Percentiles rank a stretch among this genome's conserved stretches.
phyloP scores from a whole-genome alignment of 2,113 vertebrate species.

The Trematocara macrostoma region DNA sequence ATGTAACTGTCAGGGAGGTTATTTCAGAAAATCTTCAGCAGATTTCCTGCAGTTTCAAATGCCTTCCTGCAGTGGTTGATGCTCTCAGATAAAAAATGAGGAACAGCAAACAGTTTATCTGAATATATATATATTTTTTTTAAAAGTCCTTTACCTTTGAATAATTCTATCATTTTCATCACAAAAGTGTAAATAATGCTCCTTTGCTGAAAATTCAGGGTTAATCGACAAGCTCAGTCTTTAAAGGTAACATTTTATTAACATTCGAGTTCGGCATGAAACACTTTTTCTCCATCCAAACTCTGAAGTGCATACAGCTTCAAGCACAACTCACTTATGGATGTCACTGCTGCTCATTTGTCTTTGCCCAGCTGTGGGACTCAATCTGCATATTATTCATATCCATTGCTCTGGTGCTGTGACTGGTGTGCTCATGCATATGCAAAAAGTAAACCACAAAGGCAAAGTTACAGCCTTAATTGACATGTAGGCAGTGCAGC shows the following conservation, averaged over 20 bases:
- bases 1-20: not conserved
- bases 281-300: not conserved
- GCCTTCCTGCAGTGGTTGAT: not conserved
- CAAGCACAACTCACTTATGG: not conserved
- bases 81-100: not conserved
- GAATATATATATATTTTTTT: accelerated
- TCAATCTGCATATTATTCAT: constrained; percentile 29
- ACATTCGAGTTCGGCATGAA: not conserved
- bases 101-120: not conserved
- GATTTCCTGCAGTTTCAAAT: not conserved
- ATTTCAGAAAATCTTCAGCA: not conserved
- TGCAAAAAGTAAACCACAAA: constrained; percentile 2
- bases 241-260: not conserved
- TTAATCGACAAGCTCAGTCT: not conserved
- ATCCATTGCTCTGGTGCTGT: not conserved
- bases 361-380: constrained; percentile 17
- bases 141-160: not conserved
- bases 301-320: not conserved
- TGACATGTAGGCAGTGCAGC: not conserved
- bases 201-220: not conserved
- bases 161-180: not conserved
- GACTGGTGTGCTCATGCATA: constrained; percentile 27
- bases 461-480: not conserved
- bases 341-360: not conserved
- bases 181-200: not conserved